Percentiles rank a stretch among this genome's conserved stretches.
Evolutionary conservation across 2,797 vertebrate species (phyloP).

Genomic region (Enteromius treurensis): DNA sequence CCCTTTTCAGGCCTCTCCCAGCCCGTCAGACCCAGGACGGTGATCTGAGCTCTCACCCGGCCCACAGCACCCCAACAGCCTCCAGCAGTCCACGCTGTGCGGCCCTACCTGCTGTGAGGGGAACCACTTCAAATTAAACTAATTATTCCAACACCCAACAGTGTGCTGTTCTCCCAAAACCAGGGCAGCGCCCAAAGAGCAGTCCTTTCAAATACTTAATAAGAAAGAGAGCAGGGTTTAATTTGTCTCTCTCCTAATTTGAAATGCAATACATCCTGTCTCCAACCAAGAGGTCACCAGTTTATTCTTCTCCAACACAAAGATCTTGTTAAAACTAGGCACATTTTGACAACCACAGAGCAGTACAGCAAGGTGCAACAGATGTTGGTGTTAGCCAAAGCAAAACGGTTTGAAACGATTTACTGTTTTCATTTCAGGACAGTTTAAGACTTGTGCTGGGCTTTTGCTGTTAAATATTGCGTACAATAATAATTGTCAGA

Average conservation of each 20-base stretch:
- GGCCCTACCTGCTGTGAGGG: slow-evolving; percentile 74
- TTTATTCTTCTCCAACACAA: slow-evolving; percentile 13
- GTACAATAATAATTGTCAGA: background rate
- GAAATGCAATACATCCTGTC: slow-evolving; percentile 45
- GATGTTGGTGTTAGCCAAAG: background rate
- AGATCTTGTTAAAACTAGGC: background rate
- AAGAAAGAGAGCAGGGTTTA: slow-evolving; percentile 21
- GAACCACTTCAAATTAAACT: slow-evolving; percentile 75
- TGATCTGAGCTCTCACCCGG: slow-evolving; percentile 41
- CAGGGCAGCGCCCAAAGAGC: slow-evolving; percentile 47
- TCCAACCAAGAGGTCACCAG: slow-evolving; percentile 7
- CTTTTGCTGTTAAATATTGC: background rate
- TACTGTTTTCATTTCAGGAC: background rate
- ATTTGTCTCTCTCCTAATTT: slow-evolving; percentile 35
- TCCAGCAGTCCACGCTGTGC: slow-evolving; percentile 71
- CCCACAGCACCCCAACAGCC: slow-evolving; percentile 61
- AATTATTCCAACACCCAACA: slow-evolving; percentile 71
- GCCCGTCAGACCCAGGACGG: slow-evolving; percentile 43
- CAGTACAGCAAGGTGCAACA: background rate
- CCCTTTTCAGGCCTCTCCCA: slow-evolving; percentile 33
- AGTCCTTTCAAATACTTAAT: slow-evolving; percentile 49
- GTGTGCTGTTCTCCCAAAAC: slow-evolving; percentile 48
- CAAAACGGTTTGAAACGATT: background rate
- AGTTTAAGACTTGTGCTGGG: background rate
- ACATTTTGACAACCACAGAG: background rate